These are phyloP conservation scores for Phlogophora meticulosa DNA, from an alignment of 2,888 invertebrate species.

Conservation along the genomic window DNA sequence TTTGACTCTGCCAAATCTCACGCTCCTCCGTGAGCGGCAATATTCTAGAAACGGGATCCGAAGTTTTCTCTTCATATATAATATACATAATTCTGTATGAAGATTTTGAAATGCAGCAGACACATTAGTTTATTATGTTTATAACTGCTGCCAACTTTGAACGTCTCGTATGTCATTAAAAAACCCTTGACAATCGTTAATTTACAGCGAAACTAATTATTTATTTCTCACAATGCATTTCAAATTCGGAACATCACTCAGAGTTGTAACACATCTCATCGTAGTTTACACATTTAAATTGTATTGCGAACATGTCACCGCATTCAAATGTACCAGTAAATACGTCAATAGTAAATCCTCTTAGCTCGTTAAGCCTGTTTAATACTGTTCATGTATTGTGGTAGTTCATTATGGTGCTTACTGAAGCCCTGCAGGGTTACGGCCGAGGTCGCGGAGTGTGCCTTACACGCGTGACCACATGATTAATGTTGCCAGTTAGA, in stretches of 20 bases:
- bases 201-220: slow-evolving; percentile 8
- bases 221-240: slow-evolving; percentile 17
- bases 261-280: slow-evolving; percentile 11
- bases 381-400: slow-evolving; percentile 62
- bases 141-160: background rate
- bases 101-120: background rate
- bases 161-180: background rate
- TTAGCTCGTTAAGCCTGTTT: slow-evolving; percentile 65
- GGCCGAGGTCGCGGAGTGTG: slow-evolving; percentile 67
- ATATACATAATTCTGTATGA: background rate
- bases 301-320: slow-evolving; percentile 35
- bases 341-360: slow-evolving; percentile 65
- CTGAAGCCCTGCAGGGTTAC: slow-evolving; percentile 75
- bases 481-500: slow-evolving; percentile 51
- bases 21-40: too few relatives aligned
- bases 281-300: slow-evolving; percentile 12
- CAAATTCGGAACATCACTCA: slow-evolving; percentile 30
- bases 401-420: slow-evolving; percentile 73
- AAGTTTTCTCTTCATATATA: too few relatives aligned
- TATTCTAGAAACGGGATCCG: too few relatives aligned
- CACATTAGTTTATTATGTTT: background rate
- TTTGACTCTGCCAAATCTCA: too few relatives aligned
- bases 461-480: slow-evolving; percentile 43
- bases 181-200: background rate
- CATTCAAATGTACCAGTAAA: slow-evolving; percentile 52